Base-by-base conservation (phyloP, 2,113 vertebrate species). In the Struthio camelus region DNA sequence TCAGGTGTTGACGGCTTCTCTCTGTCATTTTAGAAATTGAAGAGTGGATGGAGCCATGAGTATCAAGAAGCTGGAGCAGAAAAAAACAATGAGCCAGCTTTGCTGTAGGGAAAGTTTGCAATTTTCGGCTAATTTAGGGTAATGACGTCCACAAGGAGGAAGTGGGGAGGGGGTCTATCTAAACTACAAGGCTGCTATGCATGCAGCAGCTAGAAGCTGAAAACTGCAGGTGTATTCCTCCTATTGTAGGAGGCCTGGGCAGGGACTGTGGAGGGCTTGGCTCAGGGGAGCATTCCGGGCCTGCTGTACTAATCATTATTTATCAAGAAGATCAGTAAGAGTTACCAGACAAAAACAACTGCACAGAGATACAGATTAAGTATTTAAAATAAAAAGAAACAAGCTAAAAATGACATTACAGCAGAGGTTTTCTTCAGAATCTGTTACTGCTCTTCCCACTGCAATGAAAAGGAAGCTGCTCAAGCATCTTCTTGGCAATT, bases 211-310 rank as follows among this genome's bases (percentile, higher is more conserved):
- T 22, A 50, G 42, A 12, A 85, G 65, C 17, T 54, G 46, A 78
- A 75, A 85, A 78, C 4, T 40, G 15, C 34, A 15, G 7, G 10
- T 64, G 12, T 9, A 34, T 85, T 87, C 53, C 2, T 6, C 4
- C 24, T 24, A 64, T 27, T 87, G 50, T 11, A 79, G 65, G 16
- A 91, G 24, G 3, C 14, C 9, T 32, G 24, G 25, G 3, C 19
- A 81, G 42, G 8, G 11, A 44, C 5, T 27, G 12, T 38, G 36
- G 62, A n/a, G 9, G 10, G 9, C 18, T 88, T 78, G 18, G 44
- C 67, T 67, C 30, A 53, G 5, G 10, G 15, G 1, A 1, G 4
- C 3, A 7, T 0, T 5, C 30, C 78, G 38, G 30, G 14, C 25
- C 9, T 46, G 3, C n/a, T 76, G 4, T 46, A 14, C 14, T 92